Base-by-base conservation (phyloP, 2,888 invertebrate species). In the Rotaria magnacalcarata region DNA sequence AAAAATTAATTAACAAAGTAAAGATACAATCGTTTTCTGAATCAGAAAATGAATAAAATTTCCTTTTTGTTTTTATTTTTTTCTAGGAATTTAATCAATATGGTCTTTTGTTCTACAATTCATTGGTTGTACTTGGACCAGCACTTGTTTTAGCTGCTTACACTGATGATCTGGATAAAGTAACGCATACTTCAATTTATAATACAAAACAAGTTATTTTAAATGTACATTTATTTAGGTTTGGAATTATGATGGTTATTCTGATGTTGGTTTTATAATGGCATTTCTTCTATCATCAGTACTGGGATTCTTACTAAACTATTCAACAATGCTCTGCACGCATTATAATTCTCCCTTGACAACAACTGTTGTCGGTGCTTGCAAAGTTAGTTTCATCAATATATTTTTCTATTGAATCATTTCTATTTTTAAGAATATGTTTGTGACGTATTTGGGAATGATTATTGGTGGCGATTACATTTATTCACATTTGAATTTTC, bases 371-470 rank as follows among this genome's bases (percentile, higher is more conserved):
- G 96, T 99, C 88, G 99, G 99, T 8, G 97, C 98, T 90, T 93
- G 99, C 86, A 99, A 99, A 90, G 92, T 92, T 88, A 87, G 88
- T 80, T 34, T 34, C 34, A 34, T 34, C 34, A 34, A 34, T 11
- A n/a, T 8, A 24, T 27, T n/a, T 11, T n/a, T 60, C 10, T n/a
- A 24, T 27, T 11, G 11, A 7, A n/a, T 60, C 0, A 27, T 60
- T n/a, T n/a, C 10, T 7, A 27, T 60, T 56, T 50, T 41, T n/a
- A 21, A 93, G 92, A 99, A 99, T 92, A 95, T 99, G 88, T 93
- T 96, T 88, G 95, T 99, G 6, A 99, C 99, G 0, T 99, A 99
- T 92, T 92, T 96, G 88, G 98, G 98, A 50, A 99, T 99, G 97
- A 94, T 97, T 75, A 95, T 98, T 87, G 98, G 97, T 84, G 98